phyloP scores from a whole-genome alignment of 2,113 vertebrate genomes.

The Cheilinus undulatus region DNA sequence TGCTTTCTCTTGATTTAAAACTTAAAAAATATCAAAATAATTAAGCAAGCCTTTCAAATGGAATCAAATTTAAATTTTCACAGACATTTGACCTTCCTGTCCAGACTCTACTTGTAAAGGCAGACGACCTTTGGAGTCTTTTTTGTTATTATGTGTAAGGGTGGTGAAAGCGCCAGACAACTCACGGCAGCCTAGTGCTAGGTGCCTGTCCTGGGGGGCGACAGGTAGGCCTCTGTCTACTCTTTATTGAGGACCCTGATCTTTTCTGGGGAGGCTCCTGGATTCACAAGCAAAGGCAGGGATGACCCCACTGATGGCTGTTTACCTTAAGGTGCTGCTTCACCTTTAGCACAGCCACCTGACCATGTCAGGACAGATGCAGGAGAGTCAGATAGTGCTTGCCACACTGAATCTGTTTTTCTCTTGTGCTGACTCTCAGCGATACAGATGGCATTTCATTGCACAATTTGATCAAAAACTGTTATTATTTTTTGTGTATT shows the following conservation, averaged over 20 bases:
- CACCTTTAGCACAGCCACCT: slow-evolving; percentile 69
- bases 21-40: too few species aligned
- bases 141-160: slow-evolving; percentile 32
- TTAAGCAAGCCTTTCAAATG: too few species aligned
- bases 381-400: slow-evolving; percentile 11
- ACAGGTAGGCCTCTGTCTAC: slow-evolving; percentile 38
- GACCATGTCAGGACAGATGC: slow-evolving; percentile 34
- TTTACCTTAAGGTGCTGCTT: slow-evolving; percentile 71
- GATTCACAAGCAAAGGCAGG: slow-evolving; percentile 9
- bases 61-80: too few species aligned
- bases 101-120: slow-evolving; percentile 24
- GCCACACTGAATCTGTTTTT: slow-evolving; percentile 30
- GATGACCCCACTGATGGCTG: slow-evolving; percentile 26
- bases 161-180: slow-evolving; percentile 14
- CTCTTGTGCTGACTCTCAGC: not conserved
- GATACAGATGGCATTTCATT: not conserved
- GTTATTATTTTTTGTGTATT: not conserved
- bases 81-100: too few species aligned
- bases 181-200: not conserved
- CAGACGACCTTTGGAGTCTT: slow-evolving; percentile 74
- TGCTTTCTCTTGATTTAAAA: too few species aligned
- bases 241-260: slow-evolving; percentile 50
- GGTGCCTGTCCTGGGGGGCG: slow-evolving; percentile 13
- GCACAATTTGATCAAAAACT: not conserved
- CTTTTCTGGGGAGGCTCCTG: slow-evolving; percentile 49